Evolutionary conservation across 2,888 invertebrate species (phyloP), one percentile per base, ranked within the genome.

Genomic region (Cantharis flavilabris): DNA sequence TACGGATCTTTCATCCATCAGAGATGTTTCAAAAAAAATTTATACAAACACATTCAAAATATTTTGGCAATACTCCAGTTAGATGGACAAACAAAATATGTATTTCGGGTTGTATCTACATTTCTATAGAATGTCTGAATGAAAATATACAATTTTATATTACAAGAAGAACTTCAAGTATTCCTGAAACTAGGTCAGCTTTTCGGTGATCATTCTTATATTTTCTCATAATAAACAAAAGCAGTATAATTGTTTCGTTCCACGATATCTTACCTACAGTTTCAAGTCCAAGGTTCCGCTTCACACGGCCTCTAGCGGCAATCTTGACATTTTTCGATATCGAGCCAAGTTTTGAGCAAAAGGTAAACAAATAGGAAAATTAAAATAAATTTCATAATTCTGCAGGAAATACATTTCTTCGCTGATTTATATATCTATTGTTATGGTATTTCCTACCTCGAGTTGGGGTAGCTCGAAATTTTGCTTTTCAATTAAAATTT

Each of bases 111-210:
- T 49, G 49, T 49, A 49, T 49, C 49, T 49, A 49, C 49, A 49
- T 49, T 49, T 49, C 49, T 49, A 49, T 49, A 49, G 49, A 49
- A 49, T n/a, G 7, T 49, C n/a, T 7, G 49, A 49, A 49, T 49
- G 49, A 49, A 49, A 49, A 49, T 49, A 49, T 49, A 49, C 49
- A 49, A 49, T 49, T 49, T 49, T 13, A 49, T 49, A 49, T 67
- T 28, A 26, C 33, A 30, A 33, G 33, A 69, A 62, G 73, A 73
- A 73, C 73, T 73, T 73, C 10, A 62, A 70, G 70, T 73, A 64
- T 69, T 63, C 33, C 14, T 23, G 62, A 76, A 76, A 73, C 70
- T 76, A 69, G 76, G 76, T 76, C 76, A 73, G 63, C 73, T 76
- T 76, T 76, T 73, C 49, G 73, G 72, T 23, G 73, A 76, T 76